A percentile compares a stretch with the other conserved stretches of the same genome.
Conservation (phyloP, 2,797 vertebrate species). For the Manis crassicaudata region DNA sequence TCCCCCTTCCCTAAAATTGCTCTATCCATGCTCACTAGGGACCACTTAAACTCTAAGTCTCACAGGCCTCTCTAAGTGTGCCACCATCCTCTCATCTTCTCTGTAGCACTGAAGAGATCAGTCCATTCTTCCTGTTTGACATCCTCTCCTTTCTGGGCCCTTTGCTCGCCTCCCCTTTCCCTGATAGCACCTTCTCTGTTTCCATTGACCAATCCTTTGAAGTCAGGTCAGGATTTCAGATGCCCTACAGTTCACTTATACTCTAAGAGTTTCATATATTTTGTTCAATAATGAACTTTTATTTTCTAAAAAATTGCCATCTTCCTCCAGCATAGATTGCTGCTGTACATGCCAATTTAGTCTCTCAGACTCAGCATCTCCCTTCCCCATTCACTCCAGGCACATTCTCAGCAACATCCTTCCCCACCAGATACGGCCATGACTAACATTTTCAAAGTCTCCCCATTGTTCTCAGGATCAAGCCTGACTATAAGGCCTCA, state of each 20-base stretch:
- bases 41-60: background rate
- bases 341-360: background rate
- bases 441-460: background rate
- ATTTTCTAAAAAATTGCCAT: background rate
- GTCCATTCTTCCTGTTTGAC: background rate
- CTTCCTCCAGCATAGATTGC: background rate
- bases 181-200: background rate
- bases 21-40: background rate
- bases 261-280: background rate
- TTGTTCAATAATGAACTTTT: background rate
- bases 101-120: background rate
- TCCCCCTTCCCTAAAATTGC: background rate
- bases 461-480: background rate
- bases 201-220: background rate
- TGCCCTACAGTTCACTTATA: background rate
- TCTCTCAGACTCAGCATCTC: background rate
- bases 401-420: background rate
- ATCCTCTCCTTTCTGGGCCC: background rate
- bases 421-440: background rate
- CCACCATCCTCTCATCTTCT: background rate
- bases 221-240: background rate
- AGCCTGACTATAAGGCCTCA: background rate
- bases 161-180: background rate
- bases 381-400: background rate
- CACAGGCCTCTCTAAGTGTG: background rate